Evolutionary conservation across 1,140 invertebrate species (phyloP).

Genomic region (Leptinotarsa lineolata): DNA sequence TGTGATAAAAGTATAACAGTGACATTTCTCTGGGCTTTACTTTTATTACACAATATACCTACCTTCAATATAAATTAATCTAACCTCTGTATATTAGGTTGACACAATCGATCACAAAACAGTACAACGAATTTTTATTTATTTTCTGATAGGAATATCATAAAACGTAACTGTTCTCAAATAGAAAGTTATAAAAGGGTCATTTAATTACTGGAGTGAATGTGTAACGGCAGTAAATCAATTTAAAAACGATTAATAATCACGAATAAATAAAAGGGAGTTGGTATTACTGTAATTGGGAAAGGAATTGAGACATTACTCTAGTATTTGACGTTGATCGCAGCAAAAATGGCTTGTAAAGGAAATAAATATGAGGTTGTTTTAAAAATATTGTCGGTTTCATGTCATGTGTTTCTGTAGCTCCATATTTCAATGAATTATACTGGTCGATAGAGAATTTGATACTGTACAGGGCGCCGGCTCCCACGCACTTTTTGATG

Average conservation of each 20-base stretch:
- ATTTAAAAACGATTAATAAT: slow-evolving; percentile 40
- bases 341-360: background rate
- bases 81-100: slow-evolving; percentile 11
- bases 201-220: slow-evolving; percentile 26
- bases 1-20: slow-evolving; percentile 15
- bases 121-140: slow-evolving; percentile 13
- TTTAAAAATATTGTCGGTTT: no score
- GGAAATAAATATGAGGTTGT: background rate
- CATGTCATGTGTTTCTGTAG: no score
- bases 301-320: slow-evolving; percentile 18
- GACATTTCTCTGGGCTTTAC: slow-evolving; percentile 12
- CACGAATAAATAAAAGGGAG: slow-evolving; percentile 27
- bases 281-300: slow-evolving; percentile 19
- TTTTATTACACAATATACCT: slow-evolving; percentile 13
- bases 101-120: slow-evolving; percentile 19
- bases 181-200: slow-evolving; percentile 28
- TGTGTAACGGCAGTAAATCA: slow-evolving; percentile 34
- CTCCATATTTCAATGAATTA: no score
- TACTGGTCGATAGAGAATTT: no score
- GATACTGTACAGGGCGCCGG: no score
- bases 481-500: no score
- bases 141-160: slow-evolving; percentile 30
- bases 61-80: slow-evolving; percentile 2
- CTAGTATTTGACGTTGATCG: background rate
- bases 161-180: slow-evolving; percentile 30